phyloP scores from a whole-genome alignment of 2,888 invertebrate species.

The Ectemnius lituratus region DNA sequence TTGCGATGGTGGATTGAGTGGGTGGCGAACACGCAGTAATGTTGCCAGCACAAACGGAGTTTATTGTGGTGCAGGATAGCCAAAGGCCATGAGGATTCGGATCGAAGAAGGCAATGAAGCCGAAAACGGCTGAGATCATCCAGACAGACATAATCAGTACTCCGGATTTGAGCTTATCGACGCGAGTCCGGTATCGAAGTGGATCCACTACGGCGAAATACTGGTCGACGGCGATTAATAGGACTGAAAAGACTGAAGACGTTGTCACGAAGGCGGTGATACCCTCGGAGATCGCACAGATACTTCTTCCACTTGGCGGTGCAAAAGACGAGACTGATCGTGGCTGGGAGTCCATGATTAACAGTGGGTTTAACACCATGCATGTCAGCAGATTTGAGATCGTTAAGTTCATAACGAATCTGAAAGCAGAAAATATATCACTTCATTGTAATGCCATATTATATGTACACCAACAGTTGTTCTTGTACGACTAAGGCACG shows the following conservation, averaged over 20 bases:
- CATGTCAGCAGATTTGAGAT: slow-evolving; percentile 81
- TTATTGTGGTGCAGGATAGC: slow-evolving; percentile 73
- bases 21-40: no score
- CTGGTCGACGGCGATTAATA: slow-evolving; percentile 83
- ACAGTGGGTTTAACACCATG: slow-evolving; percentile 77
- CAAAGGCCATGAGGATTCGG: slow-evolving; percentile 78
- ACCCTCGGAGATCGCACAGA: slow-evolving; percentile 82
- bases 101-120: slow-evolving; percentile 78
- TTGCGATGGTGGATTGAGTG: slow-evolving; percentile 37
- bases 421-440: slow-evolving; percentile 74
- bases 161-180: slow-evolving; percentile 79
- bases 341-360: slow-evolving; percentile 79
- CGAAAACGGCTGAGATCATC: slow-evolving; percentile 78
- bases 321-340: slow-evolving; percentile 67
- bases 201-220: slow-evolving; percentile 84
- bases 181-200: slow-evolving; percentile 81
- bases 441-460: not conserved
- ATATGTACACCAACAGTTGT: no score
- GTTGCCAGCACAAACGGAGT: not conserved
- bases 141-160: slow-evolving; percentile 79
- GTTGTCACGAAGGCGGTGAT: slow-evolving; percentile 81
- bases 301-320: slow-evolving; percentile 72
- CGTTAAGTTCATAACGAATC: slow-evolving; percentile 84
- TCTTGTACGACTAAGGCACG: no score
- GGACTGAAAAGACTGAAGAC: slow-evolving; percentile 82